These are phyloP conservation scores for Enteromius paludinosus DNA, from an alignment of 2,797 vertebrate genomes.

Conservation along the genomic window DNA sequence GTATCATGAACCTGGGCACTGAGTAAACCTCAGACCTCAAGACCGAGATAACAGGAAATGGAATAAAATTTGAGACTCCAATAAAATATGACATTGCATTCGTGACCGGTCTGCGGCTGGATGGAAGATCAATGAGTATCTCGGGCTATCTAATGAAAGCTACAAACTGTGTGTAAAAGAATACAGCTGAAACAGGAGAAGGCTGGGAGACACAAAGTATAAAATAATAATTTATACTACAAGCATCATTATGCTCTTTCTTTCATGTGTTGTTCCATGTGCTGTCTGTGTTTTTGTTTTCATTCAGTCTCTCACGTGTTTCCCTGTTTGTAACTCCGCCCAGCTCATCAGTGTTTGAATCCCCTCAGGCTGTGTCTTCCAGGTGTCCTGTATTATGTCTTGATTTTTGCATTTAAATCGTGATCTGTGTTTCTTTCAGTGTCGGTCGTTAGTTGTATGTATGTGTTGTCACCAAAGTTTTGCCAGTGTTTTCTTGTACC, in stretches of 20 bases:
- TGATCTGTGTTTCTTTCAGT: too few species aligned
- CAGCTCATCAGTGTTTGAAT: too few species aligned
- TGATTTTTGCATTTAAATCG: too few species aligned
- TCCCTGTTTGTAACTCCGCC: too few species aligned
- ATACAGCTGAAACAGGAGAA: conserved; percentile 45
- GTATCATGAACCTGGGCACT: background rate
- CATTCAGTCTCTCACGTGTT: too few species aligned
- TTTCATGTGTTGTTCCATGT: too few species aligned
- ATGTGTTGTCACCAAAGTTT: too few species aligned
- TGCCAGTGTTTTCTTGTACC: too few species aligned
- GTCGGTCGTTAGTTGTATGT: too few species aligned
- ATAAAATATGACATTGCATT: conserved; percentile 37
- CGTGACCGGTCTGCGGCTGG: conserved; percentile 41
- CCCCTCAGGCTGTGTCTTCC: too few species aligned
- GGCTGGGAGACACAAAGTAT: conserved; percentile 27
- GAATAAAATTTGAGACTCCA: conserved; percentile 18
- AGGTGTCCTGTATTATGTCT: too few species aligned
- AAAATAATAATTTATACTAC: conserved; percentile 28
- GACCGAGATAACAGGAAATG: conserved; percentile 38
- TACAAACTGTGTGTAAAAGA: conserved; percentile 46
- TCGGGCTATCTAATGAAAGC: conserved; percentile 41
- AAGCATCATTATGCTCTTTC: background rate
- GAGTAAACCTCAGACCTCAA: background rate
- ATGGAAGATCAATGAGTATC: conserved; percentile 42
- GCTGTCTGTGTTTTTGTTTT: too few species aligned